Percentiles rank a stretch among this genome's conserved stretches.
Conservation (phyloP, 2,113 vertebrate genomes). For the Dicaeum eximium region DNA sequence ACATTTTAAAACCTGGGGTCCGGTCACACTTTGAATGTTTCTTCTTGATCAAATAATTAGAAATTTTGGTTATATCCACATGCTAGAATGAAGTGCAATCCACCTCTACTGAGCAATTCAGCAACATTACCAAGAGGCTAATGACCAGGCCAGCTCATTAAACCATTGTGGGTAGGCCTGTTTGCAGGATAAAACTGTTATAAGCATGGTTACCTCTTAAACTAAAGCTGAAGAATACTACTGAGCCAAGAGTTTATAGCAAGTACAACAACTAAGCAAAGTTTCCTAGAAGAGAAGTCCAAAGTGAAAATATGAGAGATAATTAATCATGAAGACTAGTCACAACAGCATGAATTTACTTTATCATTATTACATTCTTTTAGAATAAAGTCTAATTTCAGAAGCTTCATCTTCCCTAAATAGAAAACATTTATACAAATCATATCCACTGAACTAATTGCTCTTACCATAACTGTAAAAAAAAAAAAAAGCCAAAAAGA, state of each 20-base stretch:
- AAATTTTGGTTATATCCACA: neutral
- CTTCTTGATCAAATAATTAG: neutral
- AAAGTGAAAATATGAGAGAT: neutral
- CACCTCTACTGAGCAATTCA: neutral
- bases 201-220: neutral
- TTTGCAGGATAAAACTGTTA: neutral
- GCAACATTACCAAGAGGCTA: neutral
- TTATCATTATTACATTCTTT: neutral
- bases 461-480: neutral
- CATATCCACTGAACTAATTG: neutral
- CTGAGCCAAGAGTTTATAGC: neutral
- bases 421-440: neutral
- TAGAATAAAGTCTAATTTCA: neutral
- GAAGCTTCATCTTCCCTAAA: neutral
- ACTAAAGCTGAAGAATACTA: neutral
- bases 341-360: neutral
- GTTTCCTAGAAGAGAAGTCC: neutral
- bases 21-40: neutral
- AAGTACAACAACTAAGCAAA: neutral
- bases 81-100: neutral
- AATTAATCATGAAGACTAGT: neutral
- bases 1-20: neutral
- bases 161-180: neutral
- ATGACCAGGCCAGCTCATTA: neutral
- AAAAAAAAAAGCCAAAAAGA: neutral